phyloP scores from a whole-genome alignment of 2,888 invertebrate species.

The Achlya flavicornis region DNA sequence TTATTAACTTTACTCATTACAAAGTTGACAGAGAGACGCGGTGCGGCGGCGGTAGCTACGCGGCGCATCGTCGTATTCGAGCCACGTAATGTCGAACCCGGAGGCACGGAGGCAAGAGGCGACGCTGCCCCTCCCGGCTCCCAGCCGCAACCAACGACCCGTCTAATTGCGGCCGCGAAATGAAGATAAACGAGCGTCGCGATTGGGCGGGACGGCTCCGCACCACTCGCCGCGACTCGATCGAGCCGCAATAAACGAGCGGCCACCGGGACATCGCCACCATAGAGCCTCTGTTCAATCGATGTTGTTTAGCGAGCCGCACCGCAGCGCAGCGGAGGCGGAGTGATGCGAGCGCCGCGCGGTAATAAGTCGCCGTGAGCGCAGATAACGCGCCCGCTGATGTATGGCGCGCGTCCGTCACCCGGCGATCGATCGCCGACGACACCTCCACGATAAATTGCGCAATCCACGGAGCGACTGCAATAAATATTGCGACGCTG shows the following conservation, averaged over 20 bases:
- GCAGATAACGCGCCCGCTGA: conserved; percentile 80
- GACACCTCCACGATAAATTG: conserved; percentile 82
- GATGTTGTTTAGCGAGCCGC: conserved; percentile 56
- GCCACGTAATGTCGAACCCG: conserved; percentile 64
- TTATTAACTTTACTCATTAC: conserved; percentile 84
- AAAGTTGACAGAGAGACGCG: conserved; percentile 78
- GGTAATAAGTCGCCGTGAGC: conserved; percentile 79
- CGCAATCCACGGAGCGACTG: conserved; percentile 81
- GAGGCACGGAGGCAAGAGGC: conserved; percentile 23
- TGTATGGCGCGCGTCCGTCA: conserved; percentile 78
- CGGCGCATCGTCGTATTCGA: conserved; percentile 64
- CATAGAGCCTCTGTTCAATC: conserved; percentile 43
- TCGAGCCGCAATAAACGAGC: conserved; percentile 68
- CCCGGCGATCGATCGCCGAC: conserved; percentile 78
- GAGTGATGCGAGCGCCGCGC: conserved; percentile 34
- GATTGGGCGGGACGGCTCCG: conserved; percentile 82
- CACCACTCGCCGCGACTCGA: conserved; percentile 58
- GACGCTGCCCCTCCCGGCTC: conserved; percentile 39
- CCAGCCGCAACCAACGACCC: conserved; percentile 85
- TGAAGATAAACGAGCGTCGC: conserved; percentile 88
- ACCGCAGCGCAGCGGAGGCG: conserved; percentile 38
- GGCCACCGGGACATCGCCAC: conserved; percentile 42
- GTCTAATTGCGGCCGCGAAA: conserved; percentile 88
- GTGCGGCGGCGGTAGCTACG: conserved; percentile 13
- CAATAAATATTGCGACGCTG: conserved; percentile 80